phyloP scores from a whole-genome alignment of 2,113 vertebrate genomes.

The Megaptera novaeangliae region DNA sequence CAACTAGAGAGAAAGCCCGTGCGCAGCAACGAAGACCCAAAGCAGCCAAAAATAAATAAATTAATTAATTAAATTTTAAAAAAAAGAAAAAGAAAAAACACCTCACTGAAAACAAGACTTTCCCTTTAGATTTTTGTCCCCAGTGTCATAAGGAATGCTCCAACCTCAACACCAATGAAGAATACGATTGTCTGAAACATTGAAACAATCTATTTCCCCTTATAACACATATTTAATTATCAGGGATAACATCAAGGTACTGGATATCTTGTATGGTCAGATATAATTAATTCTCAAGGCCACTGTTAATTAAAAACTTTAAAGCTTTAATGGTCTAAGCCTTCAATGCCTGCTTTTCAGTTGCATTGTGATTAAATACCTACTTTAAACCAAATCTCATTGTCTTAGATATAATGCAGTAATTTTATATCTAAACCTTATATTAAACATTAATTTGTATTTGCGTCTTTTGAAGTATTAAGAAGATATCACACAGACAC shows the following conservation, averaged over 20 bases:
- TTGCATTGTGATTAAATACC: background rate
- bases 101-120: background rate
- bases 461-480: background rate
- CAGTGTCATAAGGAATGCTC: background rate
- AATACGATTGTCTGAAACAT: background rate
- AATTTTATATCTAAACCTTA: background rate
- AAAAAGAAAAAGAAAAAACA: background rate
- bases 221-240: background rate
- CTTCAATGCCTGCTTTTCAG: background rate
- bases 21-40: no score
- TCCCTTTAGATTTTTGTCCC: background rate
- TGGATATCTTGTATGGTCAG: background rate
- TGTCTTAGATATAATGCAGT: background rate
- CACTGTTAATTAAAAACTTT: background rate
- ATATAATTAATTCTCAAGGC: background rate
- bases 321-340: background rate
- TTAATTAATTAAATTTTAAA: no score
- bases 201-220: background rate
- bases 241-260: background rate
- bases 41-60: no score
- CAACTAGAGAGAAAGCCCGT: no score
- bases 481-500: background rate
- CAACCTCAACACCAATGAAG: background rate
- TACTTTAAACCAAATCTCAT: constrained; percentile 12
- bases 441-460: constrained; percentile 7